Evolutionary conservation across 2,888 invertebrate species (phyloP), one percentile per base, ranked within the genome.

Genomic region (Drosophila paranaensis): DNA sequence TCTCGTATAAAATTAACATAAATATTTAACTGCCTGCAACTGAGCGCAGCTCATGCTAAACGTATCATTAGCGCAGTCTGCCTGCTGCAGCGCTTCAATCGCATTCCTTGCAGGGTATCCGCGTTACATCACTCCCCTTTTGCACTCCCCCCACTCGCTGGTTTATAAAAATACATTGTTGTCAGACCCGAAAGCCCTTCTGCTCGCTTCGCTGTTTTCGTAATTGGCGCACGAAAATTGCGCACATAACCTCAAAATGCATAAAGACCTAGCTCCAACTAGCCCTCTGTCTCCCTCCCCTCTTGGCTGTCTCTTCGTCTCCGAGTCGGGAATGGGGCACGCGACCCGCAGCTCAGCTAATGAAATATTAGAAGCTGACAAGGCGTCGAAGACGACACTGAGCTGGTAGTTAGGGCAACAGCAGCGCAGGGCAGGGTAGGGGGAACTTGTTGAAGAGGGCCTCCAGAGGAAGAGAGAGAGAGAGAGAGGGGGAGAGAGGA

Each of bases 181-280:
- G 76, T 53, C 40, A 13, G 53, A 13, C 37, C 43, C 45, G 20
- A 55, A 37, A 40, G 40, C 40, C 54, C 54, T 27, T n/a, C 27
- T n/a, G 8, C 35, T 25, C 27, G 11, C 11, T 10, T 16, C 62
- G 27, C 65, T 82, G 20, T 27, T 33, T 35, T 50, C 35, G 50
- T 85, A 88, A 85, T 85, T 88, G 86, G 88, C 71, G 70, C 88
- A 88, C 82, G 82, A 74, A 85, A 84, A 87, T 84, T 80, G 87
- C 70, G 81, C 85, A 78, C 71, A 80, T 87, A 87, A 84, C 85
- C 85, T 79, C 82, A 77, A 81, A 85, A 65, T 71, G 78, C 62
- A 66, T 77, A 50, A 51, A 37, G 51, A 35, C 37, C 51, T 13
- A 51, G 20, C 51, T 48, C 9, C 37, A 51, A 4, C 14, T 25